Percentiles rank a stretch among this genome's conserved stretches.
phyloP scores from a whole-genome alignment of 2,888 invertebrate genomes.

The Anodontia alba region DNA sequence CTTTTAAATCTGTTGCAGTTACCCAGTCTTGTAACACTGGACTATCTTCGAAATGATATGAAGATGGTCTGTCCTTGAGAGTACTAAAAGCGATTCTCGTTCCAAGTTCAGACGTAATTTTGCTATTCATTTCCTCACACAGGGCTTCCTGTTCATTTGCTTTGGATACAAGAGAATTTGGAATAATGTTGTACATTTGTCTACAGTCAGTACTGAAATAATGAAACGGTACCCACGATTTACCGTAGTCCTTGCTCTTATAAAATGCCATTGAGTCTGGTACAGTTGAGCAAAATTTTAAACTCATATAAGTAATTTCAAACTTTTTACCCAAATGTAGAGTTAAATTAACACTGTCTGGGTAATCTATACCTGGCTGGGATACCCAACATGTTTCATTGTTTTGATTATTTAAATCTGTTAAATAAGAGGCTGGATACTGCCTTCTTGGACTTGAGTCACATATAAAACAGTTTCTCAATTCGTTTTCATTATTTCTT shows the following conservation, averaged over 20 bases:
- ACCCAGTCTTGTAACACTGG: slow-evolving; percentile 98
- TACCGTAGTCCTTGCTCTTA: slow-evolving; percentile 98
- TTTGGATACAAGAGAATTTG: slow-evolving; percentile 94
- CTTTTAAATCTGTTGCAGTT: slow-evolving; percentile 98
- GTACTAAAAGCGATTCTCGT: slow-evolving; percentile 96
- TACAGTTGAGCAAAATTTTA: slow-evolving; percentile 97
- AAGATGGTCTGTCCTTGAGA: slow-evolving; percentile 96
- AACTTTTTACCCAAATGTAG: slow-evolving; percentile 97
- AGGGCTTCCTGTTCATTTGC: slow-evolving; percentile 99
- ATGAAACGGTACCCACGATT: slow-evolving; percentile 99
- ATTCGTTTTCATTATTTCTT: slow-evolving; percentile 76
- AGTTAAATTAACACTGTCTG: slow-evolving; percentile 94
- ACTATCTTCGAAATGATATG: slow-evolving; percentile 96
- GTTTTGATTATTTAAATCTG: slow-evolving; percentile 98
- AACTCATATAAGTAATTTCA: slow-evolving; percentile 98
- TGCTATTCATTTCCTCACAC: slow-evolving; percentile 93
- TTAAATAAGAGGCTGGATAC: slow-evolving; percentile 92
- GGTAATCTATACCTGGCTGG: slow-evolving; percentile 89
- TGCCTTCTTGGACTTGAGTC: slow-evolving; percentile 91
- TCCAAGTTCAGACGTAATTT: slow-evolving; percentile 81
- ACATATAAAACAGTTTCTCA: slow-evolving; percentile 89
- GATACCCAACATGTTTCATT: slow-evolving; percentile 99
- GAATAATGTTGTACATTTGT: slow-evolving; percentile 94
- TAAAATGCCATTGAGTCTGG: slow-evolving; percentile 99
- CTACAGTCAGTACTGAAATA: slow-evolving; percentile 98